Evolutionary conservation across 2,888 invertebrate species (phyloP).

Genomic region (Diarsia rubi): DNA sequence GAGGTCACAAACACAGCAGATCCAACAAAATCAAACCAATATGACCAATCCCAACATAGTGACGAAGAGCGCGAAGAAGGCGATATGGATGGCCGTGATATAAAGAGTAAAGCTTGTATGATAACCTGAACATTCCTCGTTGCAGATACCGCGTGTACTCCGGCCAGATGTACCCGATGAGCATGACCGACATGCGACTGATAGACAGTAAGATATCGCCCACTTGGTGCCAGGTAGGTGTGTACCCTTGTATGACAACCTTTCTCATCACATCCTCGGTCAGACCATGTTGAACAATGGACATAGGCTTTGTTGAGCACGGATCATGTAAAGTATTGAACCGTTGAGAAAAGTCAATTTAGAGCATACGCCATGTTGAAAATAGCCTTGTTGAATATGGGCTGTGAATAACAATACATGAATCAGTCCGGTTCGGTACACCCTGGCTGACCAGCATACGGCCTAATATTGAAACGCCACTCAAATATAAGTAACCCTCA

Average conservation of each 20-base stretch:
- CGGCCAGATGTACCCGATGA: constrained; percentile 93
- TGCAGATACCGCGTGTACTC: constrained; percentile 92
- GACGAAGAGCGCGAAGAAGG: neutral
- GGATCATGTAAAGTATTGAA: too few relatives aligned
- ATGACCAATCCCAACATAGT: neutral
- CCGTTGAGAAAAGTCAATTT: too few relatives aligned
- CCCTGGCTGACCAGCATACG: too few relatives aligned
- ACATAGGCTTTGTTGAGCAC: too few relatives aligned
- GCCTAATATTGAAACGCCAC: too few relatives aligned
- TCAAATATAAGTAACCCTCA: too few relatives aligned
- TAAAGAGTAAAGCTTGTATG: too few relatives aligned
- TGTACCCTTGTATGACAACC: constrained; percentile 47
- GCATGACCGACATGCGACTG: constrained; percentile 94
- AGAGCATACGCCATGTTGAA: too few relatives aligned
- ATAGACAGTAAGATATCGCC: constrained; percentile 94
- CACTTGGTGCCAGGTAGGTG: constrained; percentile 94
- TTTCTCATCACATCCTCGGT: constrained; percentile 2
- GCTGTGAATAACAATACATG: too few relatives aligned
- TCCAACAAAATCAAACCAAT: neutral
- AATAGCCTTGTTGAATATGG: too few relatives aligned
- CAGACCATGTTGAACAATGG: neutral
- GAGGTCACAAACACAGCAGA: neutral
- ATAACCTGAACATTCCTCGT: constrained; percentile 44
- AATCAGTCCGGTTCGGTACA: too few relatives aligned
- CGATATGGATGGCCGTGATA: neutral